A percentile compares a stretch with the other conserved stretches of the same genome.
phyloP scores from a whole-genome alignment of 2,113 vertebrate genomes.

The Apus apus region DNA sequence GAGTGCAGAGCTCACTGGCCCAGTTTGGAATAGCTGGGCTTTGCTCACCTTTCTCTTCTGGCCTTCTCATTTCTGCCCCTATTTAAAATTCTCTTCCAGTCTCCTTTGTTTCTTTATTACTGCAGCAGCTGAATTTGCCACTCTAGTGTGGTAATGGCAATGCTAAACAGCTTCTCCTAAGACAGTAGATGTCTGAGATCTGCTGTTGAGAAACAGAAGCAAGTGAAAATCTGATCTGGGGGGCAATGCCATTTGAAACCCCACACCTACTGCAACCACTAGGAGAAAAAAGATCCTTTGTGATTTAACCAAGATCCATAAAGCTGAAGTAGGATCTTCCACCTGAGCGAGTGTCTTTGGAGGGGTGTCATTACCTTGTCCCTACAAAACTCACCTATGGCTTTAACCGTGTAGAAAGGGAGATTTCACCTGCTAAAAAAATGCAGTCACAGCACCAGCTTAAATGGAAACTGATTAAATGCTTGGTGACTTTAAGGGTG shows the following conservation, averaged over 20 bases:
- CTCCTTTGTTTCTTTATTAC: neutral
- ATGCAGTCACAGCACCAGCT: neutral
- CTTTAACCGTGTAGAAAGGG: neutral
- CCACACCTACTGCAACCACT: neutral
- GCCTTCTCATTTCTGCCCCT: neutral
- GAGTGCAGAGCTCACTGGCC: neutral
- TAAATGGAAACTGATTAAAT: neutral
- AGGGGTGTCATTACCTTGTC: neutral
- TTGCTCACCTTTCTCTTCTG: neutral
- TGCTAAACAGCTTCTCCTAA: neutral
- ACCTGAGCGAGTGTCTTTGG: neutral
- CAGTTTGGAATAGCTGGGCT: neutral
- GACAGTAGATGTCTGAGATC: neutral
- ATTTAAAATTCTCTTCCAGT: neutral
- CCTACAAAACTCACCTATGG: neutral
- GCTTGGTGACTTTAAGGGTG: accelerated
- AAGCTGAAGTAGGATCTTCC: neutral
- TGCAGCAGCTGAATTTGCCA: neutral
- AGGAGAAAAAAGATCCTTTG: neutral
- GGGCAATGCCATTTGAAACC: neutral
- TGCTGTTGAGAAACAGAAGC: too few relatives aligned
- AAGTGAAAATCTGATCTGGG: neutral
- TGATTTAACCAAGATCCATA: neutral
- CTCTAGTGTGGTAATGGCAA: neutral
- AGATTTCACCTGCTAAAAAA: constrained; percentile 11